phyloP scores from a whole-genome alignment of 2,888 invertebrate species.

The Eurytoma californica region DNA sequence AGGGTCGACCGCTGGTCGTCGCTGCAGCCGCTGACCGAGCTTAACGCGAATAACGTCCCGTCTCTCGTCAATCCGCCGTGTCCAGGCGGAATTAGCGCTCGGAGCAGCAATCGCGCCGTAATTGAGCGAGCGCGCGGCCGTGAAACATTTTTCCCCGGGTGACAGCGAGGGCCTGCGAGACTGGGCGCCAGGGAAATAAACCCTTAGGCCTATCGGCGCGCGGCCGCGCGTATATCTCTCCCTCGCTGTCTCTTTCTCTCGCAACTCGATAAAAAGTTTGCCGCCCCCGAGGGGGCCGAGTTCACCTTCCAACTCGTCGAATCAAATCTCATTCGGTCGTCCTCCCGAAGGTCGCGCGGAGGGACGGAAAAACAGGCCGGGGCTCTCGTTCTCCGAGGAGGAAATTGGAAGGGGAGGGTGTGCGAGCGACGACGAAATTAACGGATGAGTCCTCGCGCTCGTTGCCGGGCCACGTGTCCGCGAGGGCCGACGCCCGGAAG shows the following conservation, averaged over 20 bases:
- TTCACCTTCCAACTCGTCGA: not conserved
- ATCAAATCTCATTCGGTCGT: slow-evolving; percentile 29
- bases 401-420: slow-evolving; percentile 1
- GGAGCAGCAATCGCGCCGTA: not conserved
- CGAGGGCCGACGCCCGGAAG: not conserved
- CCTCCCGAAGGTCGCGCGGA: not conserved
- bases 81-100: not conserved
- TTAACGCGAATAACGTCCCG: too few relatives aligned
- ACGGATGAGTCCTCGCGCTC: slow-evolving; percentile 1
- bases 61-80: not conserved
- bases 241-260: not conserved
- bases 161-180: not conserved
- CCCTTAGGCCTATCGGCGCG: slow-evolving; percentile 4
- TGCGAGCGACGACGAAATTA: not conserved
- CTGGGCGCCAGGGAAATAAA: slow-evolving; percentile 6
- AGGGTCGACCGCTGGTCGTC: too few relatives aligned
- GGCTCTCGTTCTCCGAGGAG: not conserved
- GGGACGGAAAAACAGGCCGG: not conserved
- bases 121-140: too few relatives aligned
- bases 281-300: not conserved
- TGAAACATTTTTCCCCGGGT: too few relatives aligned
- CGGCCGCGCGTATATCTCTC: not conserved
- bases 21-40: too few relatives aligned
- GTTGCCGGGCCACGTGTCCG: slow-evolving; percentile 3
- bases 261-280: slow-evolving; percentile 43